phyloP scores from a whole-genome alignment of 2,113 vertebrate genomes.

The Eclectus roratus region DNA sequence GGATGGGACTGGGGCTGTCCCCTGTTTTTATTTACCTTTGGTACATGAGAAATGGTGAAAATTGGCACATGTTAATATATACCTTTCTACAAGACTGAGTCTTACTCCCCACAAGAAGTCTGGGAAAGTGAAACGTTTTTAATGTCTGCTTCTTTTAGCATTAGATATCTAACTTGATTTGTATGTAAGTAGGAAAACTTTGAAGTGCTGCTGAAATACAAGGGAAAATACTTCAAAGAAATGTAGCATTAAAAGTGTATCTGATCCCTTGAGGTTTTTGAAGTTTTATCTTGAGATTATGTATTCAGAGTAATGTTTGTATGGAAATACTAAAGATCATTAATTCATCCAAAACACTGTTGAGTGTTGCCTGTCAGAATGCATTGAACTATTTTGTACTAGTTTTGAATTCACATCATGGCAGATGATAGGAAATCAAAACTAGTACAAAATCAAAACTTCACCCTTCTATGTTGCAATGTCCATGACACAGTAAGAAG shows the following conservation, averaged over 20 bases:
- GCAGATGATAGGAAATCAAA: background rate
- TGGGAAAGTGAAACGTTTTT: background rate
- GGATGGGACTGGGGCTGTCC: background rate
- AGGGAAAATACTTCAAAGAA: constrained; percentile 35
- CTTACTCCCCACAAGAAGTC: background rate
- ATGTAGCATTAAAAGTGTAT: background rate
- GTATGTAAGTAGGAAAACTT: constrained; percentile 13
- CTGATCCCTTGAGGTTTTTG: constrained; percentile 12
- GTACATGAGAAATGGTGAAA: background rate
- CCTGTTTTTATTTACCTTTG: background rate
- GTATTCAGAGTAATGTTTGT: background rate
- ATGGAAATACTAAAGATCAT: background rate
- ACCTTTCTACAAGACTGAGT: background rate
- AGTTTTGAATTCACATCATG: background rate
- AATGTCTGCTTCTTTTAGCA: background rate
- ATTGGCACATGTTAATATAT: background rate
- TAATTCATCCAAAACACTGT: background rate
- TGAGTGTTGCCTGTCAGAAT: background rate
- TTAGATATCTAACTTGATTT: background rate
- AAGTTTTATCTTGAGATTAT: constrained; percentile 31
- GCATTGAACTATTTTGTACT: background rate
- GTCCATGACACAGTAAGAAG: background rate
- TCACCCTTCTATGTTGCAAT: background rate
- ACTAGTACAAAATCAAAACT: background rate
- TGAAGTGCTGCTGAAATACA: background rate